These are phyloP conservation scores for Toxotes jaculatrix DNA, from an alignment of 2,113 vertebrate genomes.

Conservation along the genomic window DNA sequence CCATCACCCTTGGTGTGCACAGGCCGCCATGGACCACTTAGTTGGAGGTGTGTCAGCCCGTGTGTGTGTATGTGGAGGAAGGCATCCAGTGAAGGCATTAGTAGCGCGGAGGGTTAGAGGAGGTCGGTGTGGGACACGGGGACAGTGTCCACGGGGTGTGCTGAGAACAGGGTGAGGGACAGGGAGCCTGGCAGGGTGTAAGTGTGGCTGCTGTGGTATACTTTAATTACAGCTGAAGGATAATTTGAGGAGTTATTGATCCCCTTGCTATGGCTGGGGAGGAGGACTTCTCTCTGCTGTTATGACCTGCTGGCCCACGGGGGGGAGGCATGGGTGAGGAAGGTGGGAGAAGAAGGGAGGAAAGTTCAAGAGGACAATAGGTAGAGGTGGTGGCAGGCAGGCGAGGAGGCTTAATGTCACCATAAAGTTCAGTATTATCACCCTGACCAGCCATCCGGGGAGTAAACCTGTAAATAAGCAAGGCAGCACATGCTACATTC, in stretches of 20 bases:
- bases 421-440: constrained; percentile 82
- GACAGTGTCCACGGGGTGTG: constrained; percentile 28
- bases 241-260: constrained; percentile 77
- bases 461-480: constrained; percentile 77
- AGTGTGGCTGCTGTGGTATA: constrained; percentile 41
- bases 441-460: constrained; percentile 63
- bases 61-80: constrained; percentile 48
- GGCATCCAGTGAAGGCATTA: constrained; percentile 59
- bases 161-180: constrained; percentile 32
- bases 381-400: constrained; percentile 44
- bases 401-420: constrained; percentile 73
- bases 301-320: constrained; percentile 36
- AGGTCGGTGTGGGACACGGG: constrained; percentile 46
- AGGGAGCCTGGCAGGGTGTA: constrained; percentile 11
- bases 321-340: constrained; percentile 26
- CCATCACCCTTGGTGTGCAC: constrained; percentile 75
- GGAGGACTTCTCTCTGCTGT: constrained; percentile 54
- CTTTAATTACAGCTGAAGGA: constrained; percentile 74
- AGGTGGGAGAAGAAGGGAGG: constrained; percentile 33
- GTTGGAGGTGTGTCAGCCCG: constrained; percentile 55
- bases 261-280: constrained; percentile 22
- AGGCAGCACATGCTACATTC: constrained; percentile 53
- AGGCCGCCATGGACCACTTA: constrained; percentile 73
- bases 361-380: constrained; percentile 50
- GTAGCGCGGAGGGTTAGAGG: constrained; percentile 13